phyloP scores from a whole-genome alignment of 2,888 invertebrate genomes.

The Rhabditoides inermis region DNA sequence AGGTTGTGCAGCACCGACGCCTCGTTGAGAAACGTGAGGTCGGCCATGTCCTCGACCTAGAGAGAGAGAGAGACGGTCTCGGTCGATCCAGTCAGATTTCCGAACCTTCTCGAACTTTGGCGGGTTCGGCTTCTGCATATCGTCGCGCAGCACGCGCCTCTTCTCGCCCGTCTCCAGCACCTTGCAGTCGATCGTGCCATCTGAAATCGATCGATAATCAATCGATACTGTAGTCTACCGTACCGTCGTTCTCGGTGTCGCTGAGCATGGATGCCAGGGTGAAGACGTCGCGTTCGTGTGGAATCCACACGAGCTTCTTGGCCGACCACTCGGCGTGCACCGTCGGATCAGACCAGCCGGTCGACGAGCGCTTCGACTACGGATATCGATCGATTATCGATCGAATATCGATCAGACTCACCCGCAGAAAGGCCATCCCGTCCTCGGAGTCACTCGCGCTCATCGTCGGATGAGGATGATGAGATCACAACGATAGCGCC shows the following conservation, averaged over 20 bases:
- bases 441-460: no score
- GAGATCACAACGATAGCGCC: no score
- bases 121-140: constrained; percentile 86
- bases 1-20: constrained; percentile 97
- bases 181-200: constrained; percentile 66
- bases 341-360: no score
- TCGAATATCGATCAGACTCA: no score
- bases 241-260: constrained; percentile 82
- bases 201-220: not conserved
- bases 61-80: not conserved
- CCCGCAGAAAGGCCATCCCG: no score
- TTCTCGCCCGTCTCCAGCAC: constrained; percentile 75
- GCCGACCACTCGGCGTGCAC: constrained; percentile 99
- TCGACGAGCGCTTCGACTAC: no score
- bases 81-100: not conserved
- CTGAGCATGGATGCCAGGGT: constrained; percentile 89
- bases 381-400: no score
- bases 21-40: constrained; percentile 96
- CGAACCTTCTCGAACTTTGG: constrained; percentile 87
- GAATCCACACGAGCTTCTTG: constrained; percentile 95
- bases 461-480: no score
- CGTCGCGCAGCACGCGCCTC: constrained; percentile 80
- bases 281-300: constrained; percentile 75
- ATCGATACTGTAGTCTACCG: constrained; percentile 51
- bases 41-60: constrained; percentile 95